Percentiles rank a stretch among this genome's conserved stretches.
Evolutionary conservation across 2,888 invertebrate species (phyloP).

Genomic region (Orthosia gracilis): DNA sequence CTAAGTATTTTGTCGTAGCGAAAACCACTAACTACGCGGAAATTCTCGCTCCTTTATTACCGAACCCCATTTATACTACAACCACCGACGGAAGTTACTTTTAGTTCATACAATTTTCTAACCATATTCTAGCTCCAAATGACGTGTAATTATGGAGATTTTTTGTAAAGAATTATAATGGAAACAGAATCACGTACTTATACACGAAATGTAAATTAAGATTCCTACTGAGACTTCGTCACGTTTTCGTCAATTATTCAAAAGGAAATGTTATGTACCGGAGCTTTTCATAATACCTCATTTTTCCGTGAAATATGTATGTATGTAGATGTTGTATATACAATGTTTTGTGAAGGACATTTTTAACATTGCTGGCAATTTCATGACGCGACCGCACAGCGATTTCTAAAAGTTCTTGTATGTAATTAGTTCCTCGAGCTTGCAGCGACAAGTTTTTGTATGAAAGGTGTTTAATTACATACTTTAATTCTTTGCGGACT

Average conservation of each 20-base stretch:
- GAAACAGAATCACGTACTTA: constrained; percentile 69
- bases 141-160: constrained; percentile 72
- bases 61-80: constrained; percentile 70
- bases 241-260: constrained; percentile 68
- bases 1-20: constrained; percentile 74
- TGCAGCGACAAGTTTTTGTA: constrained; percentile 34
- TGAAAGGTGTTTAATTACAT: constrained; percentile 53
- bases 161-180: constrained; percentile 67
- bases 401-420: constrained; percentile 32
- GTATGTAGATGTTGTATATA: neutral
- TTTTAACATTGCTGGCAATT: neutral
- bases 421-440: constrained; percentile 34
- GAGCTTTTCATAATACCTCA: constrained; percentile 46
- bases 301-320: constrained; percentile 21
- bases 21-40: constrained; percentile 79
- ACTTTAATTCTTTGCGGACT: constrained; percentile 57
- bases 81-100: constrained; percentile 64
- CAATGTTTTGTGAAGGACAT: constrained; percentile 1
- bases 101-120: constrained; percentile 65
- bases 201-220: constrained; percentile 76
- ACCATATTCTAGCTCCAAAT: constrained; percentile 70
- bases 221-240: constrained; percentile 59
- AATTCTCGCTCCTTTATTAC: constrained; percentile 71
- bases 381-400: neutral
- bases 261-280: constrained; percentile 60